These are phyloP conservation scores for Archilochus colubris DNA, from an alignment of 2,113 vertebrate species.

Conservation along the genomic window DNA sequence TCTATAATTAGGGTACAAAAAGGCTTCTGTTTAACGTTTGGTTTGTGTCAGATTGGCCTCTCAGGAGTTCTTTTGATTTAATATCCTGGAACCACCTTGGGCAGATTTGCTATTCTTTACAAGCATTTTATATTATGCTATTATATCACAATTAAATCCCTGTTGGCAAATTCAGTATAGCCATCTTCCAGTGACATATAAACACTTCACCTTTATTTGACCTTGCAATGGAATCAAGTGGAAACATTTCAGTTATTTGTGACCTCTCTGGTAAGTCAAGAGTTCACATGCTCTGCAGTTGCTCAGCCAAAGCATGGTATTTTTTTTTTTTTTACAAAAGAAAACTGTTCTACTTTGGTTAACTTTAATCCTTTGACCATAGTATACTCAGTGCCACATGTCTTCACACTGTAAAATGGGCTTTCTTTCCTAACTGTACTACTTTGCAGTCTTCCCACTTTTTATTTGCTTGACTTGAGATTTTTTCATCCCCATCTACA, in stretches of 20 bases:
- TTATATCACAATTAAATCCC: not conserved
- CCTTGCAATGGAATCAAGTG: not conserved
- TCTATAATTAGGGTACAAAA: not conserved
- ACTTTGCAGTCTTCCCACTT: not conserved
- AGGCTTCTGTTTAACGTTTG: not conserved
- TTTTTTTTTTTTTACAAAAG: not conserved
- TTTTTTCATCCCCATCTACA: not conserved
- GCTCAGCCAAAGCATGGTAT: not conserved
- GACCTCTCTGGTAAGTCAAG: not conserved
- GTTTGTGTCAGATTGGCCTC: not conserved
- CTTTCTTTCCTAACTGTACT: not conserved
- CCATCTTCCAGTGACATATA: not conserved
- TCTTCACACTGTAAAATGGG: not conserved
- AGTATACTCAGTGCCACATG: not conserved
- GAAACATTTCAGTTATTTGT: not conserved
- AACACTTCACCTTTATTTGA: not conserved
- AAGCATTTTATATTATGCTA: not conserved
- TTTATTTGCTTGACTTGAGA: not conserved
- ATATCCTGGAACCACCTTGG: not conserved
- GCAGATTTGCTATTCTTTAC: not conserved
- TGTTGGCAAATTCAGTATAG: not conserved
- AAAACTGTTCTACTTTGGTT: not conserved
- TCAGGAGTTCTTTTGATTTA: not conserved
- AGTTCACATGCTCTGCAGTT: not conserved
- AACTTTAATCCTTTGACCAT: not conserved